A percentile compares a stretch with the other conserved stretches of the same genome.
These are phyloP conservation scores for Ictalurus furcatus DNA, from an alignment of 2,113 vertebrate species.

Conservation along the genomic window DNA sequence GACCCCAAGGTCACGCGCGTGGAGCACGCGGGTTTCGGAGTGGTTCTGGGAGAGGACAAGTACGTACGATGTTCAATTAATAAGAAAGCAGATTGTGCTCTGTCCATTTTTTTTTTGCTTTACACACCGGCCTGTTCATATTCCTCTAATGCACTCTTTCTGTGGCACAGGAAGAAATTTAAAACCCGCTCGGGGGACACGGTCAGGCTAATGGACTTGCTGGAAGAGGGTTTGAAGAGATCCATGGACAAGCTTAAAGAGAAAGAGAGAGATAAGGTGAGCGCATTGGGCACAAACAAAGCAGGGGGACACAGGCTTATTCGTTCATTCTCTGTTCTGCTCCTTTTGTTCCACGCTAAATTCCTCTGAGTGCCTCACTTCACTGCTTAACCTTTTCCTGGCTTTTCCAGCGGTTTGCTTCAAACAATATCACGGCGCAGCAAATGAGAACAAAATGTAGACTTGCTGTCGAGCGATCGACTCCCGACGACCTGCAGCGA, in stretches of 20 bases:
- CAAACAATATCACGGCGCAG: constrained; percentile 9
- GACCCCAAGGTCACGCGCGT: constrained; percentile 86
- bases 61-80: constrained; percentile 68
- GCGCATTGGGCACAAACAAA: not conserved
- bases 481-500: not conserved
- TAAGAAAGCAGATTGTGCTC: not conserved
- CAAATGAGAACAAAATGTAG: not conserved
- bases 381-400: not conserved
- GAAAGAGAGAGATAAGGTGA: constrained; percentile 94
- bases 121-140: not conserved
- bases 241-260: constrained; percentile 97
- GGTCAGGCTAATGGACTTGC: constrained; percentile 87
- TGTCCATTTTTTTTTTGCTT: not conserved
- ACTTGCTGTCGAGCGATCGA: not conserved
- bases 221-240: constrained; percentile 92
- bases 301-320: not conserved
- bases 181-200: constrained; percentile 96
- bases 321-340: not conserved
- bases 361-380: not conserved
- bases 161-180: constrained; percentile 89
- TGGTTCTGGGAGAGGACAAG: constrained; percentile 98
- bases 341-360: not conserved
- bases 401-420: not conserved
- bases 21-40: constrained; percentile 89
- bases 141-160: constrained; percentile 11